Evolutionary conservation across 2,113 vertebrate species (phyloP).

Genomic region (Cebidichthys violaceus): DNA sequence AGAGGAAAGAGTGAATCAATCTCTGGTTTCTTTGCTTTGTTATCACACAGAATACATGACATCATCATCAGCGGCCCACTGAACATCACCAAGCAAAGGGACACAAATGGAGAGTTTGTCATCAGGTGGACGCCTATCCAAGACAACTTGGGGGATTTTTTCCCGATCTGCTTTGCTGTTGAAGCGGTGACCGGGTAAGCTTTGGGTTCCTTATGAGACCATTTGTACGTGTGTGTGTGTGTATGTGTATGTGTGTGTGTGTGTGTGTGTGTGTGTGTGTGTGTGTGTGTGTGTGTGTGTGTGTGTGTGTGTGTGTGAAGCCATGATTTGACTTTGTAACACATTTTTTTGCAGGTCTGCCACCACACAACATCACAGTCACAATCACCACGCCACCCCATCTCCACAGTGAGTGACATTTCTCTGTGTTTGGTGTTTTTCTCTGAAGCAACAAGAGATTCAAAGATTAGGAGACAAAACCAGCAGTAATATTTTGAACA

Average conservation of each 20-base stretch:
- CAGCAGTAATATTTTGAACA: background rate
- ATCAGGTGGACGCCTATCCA: constrained; percentile 69
- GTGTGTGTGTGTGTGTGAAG: background rate
- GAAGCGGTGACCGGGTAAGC: constrained; percentile 67
- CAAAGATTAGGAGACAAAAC: background rate
- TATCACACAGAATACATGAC: constrained; percentile 56
- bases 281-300: background rate
- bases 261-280: background rate
- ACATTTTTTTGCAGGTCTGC: background rate
- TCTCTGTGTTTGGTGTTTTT: background rate
- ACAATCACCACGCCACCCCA: background rate
- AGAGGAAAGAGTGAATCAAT: background rate
- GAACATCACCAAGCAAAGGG: constrained; percentile 59
- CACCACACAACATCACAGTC: fast-evolving
- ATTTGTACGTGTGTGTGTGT: background rate
- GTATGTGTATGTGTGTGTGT: too few relatives aligned
- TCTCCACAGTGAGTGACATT: constrained; percentile 19
- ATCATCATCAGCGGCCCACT: constrained; percentile 71
- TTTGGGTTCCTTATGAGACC: background rate
- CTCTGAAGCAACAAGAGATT: background rate
- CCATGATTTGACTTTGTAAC: background rate
- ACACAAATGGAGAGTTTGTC: constrained; percentile 43
- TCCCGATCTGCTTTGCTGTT: constrained; percentile 76
- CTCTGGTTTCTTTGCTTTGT: constrained; percentile 14
- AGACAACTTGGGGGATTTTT: constrained; percentile 58